phyloP scores from a whole-genome alignment of 2,113 vertebrate species.

The Nansenia antarctica region DNA sequence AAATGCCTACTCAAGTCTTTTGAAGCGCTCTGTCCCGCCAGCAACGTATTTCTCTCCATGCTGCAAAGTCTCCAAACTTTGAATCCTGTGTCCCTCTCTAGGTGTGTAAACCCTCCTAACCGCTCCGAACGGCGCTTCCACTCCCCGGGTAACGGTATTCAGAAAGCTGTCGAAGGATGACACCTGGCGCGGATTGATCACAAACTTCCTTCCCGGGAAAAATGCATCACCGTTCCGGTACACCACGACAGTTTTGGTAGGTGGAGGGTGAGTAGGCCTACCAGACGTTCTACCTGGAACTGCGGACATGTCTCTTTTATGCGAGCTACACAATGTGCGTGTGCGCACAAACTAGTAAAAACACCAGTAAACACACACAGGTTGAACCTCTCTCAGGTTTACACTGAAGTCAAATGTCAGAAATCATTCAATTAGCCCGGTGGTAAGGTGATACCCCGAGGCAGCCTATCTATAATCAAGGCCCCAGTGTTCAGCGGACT shows the following conservation, averaged over 20 bases:
- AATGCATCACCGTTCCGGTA: constrained; percentile 64
- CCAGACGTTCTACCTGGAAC: not conserved
- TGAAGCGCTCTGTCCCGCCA: constrained; percentile 61
- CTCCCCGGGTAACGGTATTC: constrained; percentile 50
- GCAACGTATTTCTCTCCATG: constrained; percentile 61
- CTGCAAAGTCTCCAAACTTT: constrained; percentile 37
- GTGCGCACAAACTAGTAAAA: not conserved
- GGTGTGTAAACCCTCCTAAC: constrained; percentile 65
- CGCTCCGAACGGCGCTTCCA: constrained; percentile 48
- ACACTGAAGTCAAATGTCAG: not conserved
- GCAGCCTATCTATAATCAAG: constrained; percentile 1
- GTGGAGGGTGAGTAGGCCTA: not conserved
- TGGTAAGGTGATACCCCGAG: not conserved
- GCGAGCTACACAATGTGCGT: not conserved
- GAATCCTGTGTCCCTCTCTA: constrained; percentile 33
- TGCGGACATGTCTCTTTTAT: not conserved
- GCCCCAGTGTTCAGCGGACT: not conserved
- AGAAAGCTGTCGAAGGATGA: constrained; percentile 60
- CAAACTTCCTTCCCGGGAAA: constrained; percentile 56
- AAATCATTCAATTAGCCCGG: not conserved
- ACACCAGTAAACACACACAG: not conserved
- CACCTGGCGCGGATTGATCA: constrained; percentile 47
- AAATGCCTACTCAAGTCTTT: constrained; percentile 60
- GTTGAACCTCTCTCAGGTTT: not conserved
- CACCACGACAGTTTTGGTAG: constrained; percentile 10